Base-by-base conservation (phyloP, 2,888 invertebrate species). In the Calliopum simillimum region DNA sequence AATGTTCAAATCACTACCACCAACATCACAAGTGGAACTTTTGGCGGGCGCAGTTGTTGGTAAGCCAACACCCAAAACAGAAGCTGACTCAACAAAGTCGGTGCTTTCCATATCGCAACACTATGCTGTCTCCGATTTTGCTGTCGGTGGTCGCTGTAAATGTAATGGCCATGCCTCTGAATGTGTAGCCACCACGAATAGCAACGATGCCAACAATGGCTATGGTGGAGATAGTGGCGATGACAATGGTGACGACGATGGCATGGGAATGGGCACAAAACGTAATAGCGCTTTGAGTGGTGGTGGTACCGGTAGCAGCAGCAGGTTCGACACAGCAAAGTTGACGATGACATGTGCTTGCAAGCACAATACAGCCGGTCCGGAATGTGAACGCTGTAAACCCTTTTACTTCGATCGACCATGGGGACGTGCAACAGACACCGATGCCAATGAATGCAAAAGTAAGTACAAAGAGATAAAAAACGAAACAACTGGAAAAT, bases 331-430 rank as follows among this genome's bases (percentile, higher is more conserved):
- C 51, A 76, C 68, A 55, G 76, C 79, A 68, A 82, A 82, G 72
- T 74, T 82, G 76, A 91, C 84, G 91, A 90, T 96, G 87, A 91
- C 92, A 69, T 99, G 99, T 88, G 98, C 99, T 83, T 99, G 99
- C 88, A 94, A 94, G 87, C 99, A 99, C 88, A 99, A 99, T 88
- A 99, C 99, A 67, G 98, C 97, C 44, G 99, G 99, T 66, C 89
- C 95, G 74, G 99, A 99, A 88, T 99, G 99, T 90, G 99, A 99
- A 89, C 89, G 96, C 76, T 99, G 99, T 90, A 98, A 97, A 87
- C 96, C 96, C 71, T 99, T 99, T 90, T 97, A 98, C 89, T 98
- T 97, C 88, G 99, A 99, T 88, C 89, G 98, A 79, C 99, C 99
- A 73, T 99, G 99, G 99, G 97, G 96, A 78, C 90, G 99, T 81